Base-by-base conservation (phyloP, 2,797 vertebrate species). In the Sebastes cheni region DNA sequence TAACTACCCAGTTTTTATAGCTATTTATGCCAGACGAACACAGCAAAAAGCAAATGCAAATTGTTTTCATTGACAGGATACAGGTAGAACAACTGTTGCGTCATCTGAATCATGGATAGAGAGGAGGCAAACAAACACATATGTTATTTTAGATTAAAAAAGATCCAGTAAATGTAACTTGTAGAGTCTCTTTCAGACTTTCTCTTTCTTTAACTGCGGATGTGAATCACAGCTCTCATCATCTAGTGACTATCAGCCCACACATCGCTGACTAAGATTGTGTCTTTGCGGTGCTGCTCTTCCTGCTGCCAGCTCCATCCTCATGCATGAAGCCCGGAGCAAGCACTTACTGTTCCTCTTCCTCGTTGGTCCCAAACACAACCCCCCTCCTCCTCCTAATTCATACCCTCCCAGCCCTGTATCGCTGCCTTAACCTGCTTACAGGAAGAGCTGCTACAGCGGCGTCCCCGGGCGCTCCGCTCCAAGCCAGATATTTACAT, bases 401-500 rank as follows among this genome's bases (percentile, higher is more conserved):
- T 23, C 22, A 20, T 42, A 12, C 60, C 25, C 39, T 29, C 18
- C 56, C 52, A 12, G 1, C 5, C 56, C 61, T 10, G 27, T 23
- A 75, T 77, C 58, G 55, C 56, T 7, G 1, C 70, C 12, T 20
- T n/a, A 77, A 59, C 78, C n/a, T 61, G 70, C 46, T 65, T 58
- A n/a, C 14, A 59, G 8, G 14, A 62, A 18, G 77, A 69, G 50
- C 65, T 65, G 39, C 16, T 18, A 18, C 42, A 46, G 42, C 46
- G 30, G 32, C 1, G 7, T 81, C 66, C 80, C 72, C 8, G 2
- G 65, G 73, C 9, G 52, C 67, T 34, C 46, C 3, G 18, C 78
- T 83, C 78, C 36, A 61, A 85, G 77, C 56, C 54, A 59, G 52
- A 42, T 67, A 92, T 93, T 90, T 90, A 52, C 89, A 89, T 91